Evolutionary conservation across 2,797 vertebrate species (phyloP).

Genomic region (Parauchenoglanis punctatus): DNA sequence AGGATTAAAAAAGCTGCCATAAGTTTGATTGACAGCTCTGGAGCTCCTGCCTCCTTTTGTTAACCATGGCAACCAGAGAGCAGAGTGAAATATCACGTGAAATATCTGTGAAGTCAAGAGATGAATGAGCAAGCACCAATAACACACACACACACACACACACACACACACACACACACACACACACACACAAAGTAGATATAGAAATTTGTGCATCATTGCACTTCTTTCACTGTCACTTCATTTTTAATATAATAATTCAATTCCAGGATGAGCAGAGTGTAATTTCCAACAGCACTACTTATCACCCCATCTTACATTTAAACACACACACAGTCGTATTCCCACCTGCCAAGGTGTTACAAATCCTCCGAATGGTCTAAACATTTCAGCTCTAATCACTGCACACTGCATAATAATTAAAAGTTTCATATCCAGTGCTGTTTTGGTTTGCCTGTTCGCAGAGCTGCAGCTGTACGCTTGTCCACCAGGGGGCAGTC

Average conservation of each 20-base stretch:
- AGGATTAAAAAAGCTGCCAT: background rate
- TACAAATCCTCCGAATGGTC: background rate
- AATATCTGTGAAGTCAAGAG: constrained; percentile 6
- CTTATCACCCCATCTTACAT: background rate
- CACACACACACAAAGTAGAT: background rate
- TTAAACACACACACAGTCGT: background rate
- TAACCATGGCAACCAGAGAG: constrained; percentile 10
- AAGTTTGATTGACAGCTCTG: constrained; percentile 29
- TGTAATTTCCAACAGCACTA: background rate
- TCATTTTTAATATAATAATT: background rate
- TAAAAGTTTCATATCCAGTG: background rate
- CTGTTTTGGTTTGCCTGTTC: background rate
- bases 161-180: constrained; percentile 15
- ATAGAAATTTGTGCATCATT: background rate
- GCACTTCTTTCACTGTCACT: background rate
- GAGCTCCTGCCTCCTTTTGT: background rate
- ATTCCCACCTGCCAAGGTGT: background rate
- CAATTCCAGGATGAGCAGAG: background rate
- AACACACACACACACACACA: background rate
- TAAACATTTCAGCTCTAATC: background rate
- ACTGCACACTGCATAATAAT: background rate
- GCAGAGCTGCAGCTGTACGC: accelerated
- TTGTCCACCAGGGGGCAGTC: constrained; percentile 69
- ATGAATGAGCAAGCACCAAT: background rate
- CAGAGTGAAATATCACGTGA: background rate